These are phyloP conservation scores for Lanius ludovicianus DNA, from an alignment of 2,113 vertebrate genomes.

Conservation along the genomic window DNA sequence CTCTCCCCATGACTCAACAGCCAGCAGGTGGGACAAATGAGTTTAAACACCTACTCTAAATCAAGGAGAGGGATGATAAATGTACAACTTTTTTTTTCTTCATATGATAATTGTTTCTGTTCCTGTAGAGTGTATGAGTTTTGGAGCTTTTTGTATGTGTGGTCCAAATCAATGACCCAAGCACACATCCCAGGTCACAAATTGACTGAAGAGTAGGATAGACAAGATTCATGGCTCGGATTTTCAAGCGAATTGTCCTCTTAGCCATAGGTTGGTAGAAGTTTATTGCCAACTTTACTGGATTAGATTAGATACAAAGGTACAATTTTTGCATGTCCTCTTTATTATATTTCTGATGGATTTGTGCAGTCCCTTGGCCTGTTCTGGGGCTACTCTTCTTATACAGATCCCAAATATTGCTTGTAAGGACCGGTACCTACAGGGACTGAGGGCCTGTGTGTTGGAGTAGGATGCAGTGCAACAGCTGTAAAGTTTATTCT, in stretches of 20 bases:
- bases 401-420: background rate
- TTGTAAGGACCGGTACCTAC: background rate
- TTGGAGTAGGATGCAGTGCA: background rate
- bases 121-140: background rate
- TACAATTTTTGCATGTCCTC: background rate
- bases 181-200: background rate
- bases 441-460: rapidly evolving
- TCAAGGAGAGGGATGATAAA: background rate
- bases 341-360: background rate
- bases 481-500: background rate
- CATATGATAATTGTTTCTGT: background rate
- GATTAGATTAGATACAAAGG: background rate
- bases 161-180: background rate
- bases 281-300: background rate
- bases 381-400: background rate
- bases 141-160: rapidly evolving
- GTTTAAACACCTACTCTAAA: background rate
- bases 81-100: background rate
- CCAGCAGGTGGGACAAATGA: background rate
- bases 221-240: background rate
- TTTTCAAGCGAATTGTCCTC: background rate
- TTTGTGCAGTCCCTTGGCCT: background rate
- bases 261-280: background rate
- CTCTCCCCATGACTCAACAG: background rate
- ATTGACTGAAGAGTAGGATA: background rate